phyloP scores from a whole-genome alignment of 2,113 vertebrate species.

The Myotis davidii region DNA sequence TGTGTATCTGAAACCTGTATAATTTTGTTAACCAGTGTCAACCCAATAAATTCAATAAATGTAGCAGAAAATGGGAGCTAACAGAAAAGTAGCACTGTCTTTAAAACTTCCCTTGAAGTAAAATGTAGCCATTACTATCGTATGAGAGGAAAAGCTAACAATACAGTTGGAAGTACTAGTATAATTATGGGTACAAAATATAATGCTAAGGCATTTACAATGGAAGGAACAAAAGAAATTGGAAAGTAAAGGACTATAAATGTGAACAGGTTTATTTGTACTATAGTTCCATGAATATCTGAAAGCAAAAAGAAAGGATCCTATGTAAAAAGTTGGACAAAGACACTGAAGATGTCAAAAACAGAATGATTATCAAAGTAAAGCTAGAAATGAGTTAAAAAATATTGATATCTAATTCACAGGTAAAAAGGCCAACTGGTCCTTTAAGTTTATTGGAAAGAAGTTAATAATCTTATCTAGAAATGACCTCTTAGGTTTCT shows the following conservation, averaged over 20 bases:
- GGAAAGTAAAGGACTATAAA: neutral
- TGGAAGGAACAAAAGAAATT: neutral
- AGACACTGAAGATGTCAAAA: neutral
- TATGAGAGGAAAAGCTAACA: slow-evolving; percentile 33
- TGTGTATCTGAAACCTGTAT: no score
- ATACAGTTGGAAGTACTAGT: neutral
- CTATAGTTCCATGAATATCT: neutral
- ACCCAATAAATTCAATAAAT: neutral
- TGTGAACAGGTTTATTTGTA: neutral
- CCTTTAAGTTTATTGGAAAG: neutral
- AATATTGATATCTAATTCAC: neutral
- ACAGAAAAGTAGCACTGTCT: neutral
- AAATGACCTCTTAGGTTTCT: slow-evolving; percentile 14
- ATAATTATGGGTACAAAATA: neutral
- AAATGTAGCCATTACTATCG: neutral
- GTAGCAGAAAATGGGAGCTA: neutral
- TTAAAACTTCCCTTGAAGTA: slow-evolving; percentile 42
- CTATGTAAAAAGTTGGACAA: neutral
- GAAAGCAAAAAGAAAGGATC: slow-evolving; percentile 8
- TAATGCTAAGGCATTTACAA: neutral
- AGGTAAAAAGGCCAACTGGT: neutral
- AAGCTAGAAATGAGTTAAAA: neutral
- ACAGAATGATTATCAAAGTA: neutral
- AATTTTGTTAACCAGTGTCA: no score
- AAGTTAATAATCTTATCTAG: neutral